These are phyloP conservation scores for Melanotaenia duboulayi DNA, from an alignment of 2,113 vertebrate species.

Conservation along the genomic window DNA sequence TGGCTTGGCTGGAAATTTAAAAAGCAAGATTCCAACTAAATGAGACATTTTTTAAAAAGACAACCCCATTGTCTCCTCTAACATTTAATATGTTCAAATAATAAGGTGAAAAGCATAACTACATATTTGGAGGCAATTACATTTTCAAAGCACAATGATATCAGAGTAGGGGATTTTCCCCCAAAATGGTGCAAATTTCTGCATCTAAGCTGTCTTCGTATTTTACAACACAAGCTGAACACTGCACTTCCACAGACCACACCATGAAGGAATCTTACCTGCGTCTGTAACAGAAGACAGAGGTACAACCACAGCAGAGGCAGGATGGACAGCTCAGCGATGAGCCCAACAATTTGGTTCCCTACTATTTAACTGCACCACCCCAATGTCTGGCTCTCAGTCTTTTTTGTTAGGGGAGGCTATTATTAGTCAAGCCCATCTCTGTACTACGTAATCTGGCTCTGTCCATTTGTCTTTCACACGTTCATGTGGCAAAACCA, in stretches of 20 bases:
- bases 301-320: conserved; percentile 25
- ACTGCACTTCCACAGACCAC: not conserved
- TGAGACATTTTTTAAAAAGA: too few species aligned
- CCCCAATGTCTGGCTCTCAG: conserved; percentile 61
- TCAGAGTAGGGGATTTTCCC: not conserved
- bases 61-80: not conserved
- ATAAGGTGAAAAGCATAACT: too few species aligned
- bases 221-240: not conserved
- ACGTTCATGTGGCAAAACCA: conserved; percentile 32
- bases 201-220: not conserved
- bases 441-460: conserved; percentile 43
- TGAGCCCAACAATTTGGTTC: conserved; percentile 33
- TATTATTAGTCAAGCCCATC: conserved; percentile 77
- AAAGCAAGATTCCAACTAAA: too few species aligned
- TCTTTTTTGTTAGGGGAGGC: conserved; percentile 70
- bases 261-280: conserved; percentile 54
- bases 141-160: not conserved
- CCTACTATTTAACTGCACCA: conserved; percentile 75
- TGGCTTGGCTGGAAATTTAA: too few species aligned
- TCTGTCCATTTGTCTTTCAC: conserved; percentile 48
- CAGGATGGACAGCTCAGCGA: conserved; percentile 42
- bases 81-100: not conserved
- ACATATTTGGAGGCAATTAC: not conserved
- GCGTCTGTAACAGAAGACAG: conserved; percentile 30
- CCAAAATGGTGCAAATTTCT: not conserved